Conservation (phyloP, 2,888 invertebrate species). For the Lacanobia wlatinum region DNA sequence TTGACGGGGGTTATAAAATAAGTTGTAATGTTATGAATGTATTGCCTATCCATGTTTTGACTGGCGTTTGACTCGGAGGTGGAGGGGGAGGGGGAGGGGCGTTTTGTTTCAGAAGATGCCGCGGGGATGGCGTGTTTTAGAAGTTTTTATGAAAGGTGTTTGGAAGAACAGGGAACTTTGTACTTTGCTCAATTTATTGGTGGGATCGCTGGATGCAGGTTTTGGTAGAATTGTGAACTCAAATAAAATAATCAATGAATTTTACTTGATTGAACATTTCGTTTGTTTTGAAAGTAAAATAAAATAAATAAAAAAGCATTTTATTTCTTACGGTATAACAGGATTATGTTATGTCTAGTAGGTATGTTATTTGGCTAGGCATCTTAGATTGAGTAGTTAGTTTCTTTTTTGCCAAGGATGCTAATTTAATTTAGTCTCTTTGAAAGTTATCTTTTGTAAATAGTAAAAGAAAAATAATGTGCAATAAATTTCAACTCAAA, state of each 20-base stretch:
- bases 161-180: slow-evolving; percentile 4
- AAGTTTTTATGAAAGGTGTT: slow-evolving; percentile 25
- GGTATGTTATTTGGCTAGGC: no score
- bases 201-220: not conserved
- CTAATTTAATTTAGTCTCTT: no score
- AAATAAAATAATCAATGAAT: slow-evolving; percentile 7
- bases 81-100: not conserved
- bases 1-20: slow-evolving; percentile 24
- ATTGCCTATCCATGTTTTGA: slow-evolving; percentile 17
- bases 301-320: no score
- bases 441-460: no score
- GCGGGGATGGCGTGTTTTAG: not conserved
- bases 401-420: no score
- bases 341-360: no score
- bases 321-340: no score
- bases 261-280: no score
- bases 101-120: not conserved
- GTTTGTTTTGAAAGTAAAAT: not conserved
- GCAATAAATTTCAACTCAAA: no score
- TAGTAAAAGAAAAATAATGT: no score
- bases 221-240: not conserved
- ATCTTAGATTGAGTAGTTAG: no score
- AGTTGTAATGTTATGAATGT: slow-evolving; percentile 36
- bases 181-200: not conserved
- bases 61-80: slow-evolving; percentile 8